phyloP scores from a whole-genome alignment of 2,888 invertebrate genomes.

The Lepidochrysops patricia region DNA sequence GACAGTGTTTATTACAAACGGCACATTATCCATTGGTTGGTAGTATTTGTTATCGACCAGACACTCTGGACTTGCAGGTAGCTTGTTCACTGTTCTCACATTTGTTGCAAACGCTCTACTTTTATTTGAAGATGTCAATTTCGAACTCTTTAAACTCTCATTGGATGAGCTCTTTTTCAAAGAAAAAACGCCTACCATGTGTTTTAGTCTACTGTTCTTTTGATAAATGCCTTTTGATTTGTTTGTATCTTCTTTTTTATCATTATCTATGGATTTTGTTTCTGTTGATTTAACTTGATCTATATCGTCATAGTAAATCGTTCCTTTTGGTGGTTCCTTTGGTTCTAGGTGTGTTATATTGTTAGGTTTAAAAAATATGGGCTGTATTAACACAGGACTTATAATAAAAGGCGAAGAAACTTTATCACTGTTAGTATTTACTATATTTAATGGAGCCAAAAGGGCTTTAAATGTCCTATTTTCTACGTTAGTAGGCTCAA shows the following conservation, averaged over 20 bases:
- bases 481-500: conserved; percentile 25
- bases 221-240: conserved; percentile 45
- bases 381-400: conserved; percentile 57
- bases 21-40: conserved; percentile 54
- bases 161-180: conserved; percentile 41
- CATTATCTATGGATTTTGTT: conserved; percentile 22
- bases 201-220: conserved; percentile 47
- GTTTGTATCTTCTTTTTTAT: conserved; percentile 26
- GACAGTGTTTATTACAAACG: conserved; percentile 50
- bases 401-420: conserved; percentile 47
- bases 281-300: conserved; percentile 43
- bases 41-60: conserved; percentile 58
- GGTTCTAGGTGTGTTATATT: conserved; percentile 18
- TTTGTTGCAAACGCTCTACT: conserved; percentile 26
- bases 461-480: conserved; percentile 38
- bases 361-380: conserved; percentile 44
- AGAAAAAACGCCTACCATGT: conserved; percentile 37
- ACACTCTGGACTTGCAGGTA: conserved; percentile 51
- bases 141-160: conserved; percentile 36
- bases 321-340: conserved; percentile 35
- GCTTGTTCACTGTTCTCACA: conserved; percentile 35
- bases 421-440: conserved; percentile 34
- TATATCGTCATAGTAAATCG: conserved; percentile 57
- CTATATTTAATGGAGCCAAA: conserved; percentile 46
- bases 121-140: conserved; percentile 31